These are phyloP conservation scores for Pseudoips prasinana DNA, from an alignment of 2,888 invertebrate genomes.

Conservation along the genomic window DNA sequence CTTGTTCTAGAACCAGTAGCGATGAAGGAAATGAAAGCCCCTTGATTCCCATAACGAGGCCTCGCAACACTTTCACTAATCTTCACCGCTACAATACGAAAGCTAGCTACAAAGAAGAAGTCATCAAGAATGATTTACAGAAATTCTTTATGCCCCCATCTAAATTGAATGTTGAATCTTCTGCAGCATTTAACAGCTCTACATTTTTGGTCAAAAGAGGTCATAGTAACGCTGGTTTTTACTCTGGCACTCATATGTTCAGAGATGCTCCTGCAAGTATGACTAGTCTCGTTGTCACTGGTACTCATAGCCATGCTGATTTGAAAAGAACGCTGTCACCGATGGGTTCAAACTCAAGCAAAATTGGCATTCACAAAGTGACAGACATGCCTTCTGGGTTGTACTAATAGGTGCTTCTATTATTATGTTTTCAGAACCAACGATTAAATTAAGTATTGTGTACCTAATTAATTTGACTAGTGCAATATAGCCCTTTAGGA, in stretches of 20 bases:
- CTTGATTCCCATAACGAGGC: slow-evolving; percentile 58
- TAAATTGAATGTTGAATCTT: slow-evolving; percentile 59
- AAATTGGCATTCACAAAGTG: slow-evolving; percentile 82
- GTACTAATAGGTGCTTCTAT: slow-evolving; percentile 70
- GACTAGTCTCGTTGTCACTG: slow-evolving; percentile 70
- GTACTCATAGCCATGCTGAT: slow-evolving; percentile 71
- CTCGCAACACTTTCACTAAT: slow-evolving; percentile 48
- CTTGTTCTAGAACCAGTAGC: slow-evolving; percentile 64
- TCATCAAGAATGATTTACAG: slow-evolving; percentile 55
- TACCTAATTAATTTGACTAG: slow-evolving; percentile 67
- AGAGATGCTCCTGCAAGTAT: slow-evolving; percentile 75
- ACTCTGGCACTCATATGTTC: slow-evolving; percentile 81
- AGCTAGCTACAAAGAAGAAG: slow-evolving; percentile 53
- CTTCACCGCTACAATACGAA: slow-evolving; percentile 51
- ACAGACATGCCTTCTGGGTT: slow-evolving; percentile 88
- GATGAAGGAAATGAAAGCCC: slow-evolving; percentile 66
- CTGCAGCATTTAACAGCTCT: slow-evolving; percentile 61
- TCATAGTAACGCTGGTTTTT: slow-evolving; percentile 84
- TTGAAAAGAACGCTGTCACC: slow-evolving; percentile 69
- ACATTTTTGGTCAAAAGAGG: slow-evolving; percentile 84
- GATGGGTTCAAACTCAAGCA: slow-evolving; percentile 55
- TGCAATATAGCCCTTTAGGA: slow-evolving; percentile 69
- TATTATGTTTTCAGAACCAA: slow-evolving; percentile 62
- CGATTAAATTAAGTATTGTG: slow-evolving; percentile 73
- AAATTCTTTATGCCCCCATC: slow-evolving; percentile 61